phyloP scores from a whole-genome alignment of 2,797 vertebrate species.

The Pantherophis vulpinus region DNA sequence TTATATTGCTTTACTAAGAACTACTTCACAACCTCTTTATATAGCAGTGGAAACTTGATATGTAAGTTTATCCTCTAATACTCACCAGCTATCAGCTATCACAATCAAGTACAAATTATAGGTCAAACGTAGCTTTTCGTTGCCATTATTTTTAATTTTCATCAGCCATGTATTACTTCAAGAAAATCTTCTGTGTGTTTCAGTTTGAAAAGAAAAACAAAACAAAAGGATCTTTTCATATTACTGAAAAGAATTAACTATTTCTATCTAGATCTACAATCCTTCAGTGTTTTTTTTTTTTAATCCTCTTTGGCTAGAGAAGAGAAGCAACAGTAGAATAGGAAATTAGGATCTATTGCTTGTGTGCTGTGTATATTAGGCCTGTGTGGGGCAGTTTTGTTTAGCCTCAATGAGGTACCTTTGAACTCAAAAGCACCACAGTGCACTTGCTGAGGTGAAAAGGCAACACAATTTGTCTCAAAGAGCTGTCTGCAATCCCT shows the following conservation, averaged over 20 bases:
- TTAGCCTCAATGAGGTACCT: neutral
- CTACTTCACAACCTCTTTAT: neutral
- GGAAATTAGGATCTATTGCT: neutral
- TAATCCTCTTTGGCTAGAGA: neutral
- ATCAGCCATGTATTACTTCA: neutral
- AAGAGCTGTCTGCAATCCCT: constrained; percentile 27
- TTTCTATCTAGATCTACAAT: neutral
- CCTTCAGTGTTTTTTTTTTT: neutral
- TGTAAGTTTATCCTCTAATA: neutral
- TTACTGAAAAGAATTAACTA: neutral
- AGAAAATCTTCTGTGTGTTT: neutral
- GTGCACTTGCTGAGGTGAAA: neutral
- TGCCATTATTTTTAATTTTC: neutral
- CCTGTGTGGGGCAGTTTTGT: neutral
- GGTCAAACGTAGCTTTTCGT: neutral
- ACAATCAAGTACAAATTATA: neutral
- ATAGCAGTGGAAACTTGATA: neutral
- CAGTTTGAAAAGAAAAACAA: neutral
- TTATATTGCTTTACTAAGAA: neutral
- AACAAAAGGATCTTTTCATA: neutral
- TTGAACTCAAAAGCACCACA: neutral
- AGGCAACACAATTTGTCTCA: neutral
- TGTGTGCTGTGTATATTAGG: neutral
- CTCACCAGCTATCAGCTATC: neutral
- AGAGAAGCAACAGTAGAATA: neutral